Percentiles rank a stretch among this genome's conserved stretches.
Conservation (phyloP, 2,113 vertebrate genomes). For the Myotis davidii region DNA sequence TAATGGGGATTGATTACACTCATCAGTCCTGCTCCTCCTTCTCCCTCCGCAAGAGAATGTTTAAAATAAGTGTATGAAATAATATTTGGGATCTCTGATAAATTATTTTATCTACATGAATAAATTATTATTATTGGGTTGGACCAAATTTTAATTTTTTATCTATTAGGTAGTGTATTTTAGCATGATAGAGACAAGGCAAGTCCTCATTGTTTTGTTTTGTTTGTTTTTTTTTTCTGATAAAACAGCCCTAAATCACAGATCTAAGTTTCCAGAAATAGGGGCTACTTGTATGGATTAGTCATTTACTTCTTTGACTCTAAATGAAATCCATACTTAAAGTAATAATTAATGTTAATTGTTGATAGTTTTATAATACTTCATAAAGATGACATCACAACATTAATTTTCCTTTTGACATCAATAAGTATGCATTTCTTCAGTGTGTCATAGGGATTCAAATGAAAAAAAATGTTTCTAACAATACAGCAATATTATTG, state of each 20-base stretch:
- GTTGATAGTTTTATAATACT: neutral
- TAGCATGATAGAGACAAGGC: neutral
- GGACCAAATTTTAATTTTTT: neutral
- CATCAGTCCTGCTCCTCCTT: neutral
- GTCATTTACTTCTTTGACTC: neutral
- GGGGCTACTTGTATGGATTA: neutral
- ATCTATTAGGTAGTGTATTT: neutral
- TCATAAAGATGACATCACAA: neutral
- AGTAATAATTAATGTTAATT: neutral
- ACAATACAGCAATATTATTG: neutral
- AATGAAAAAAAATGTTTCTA: neutral
- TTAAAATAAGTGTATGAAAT: neutral
- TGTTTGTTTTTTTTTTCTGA: neutral
- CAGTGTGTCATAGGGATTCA: neutral
- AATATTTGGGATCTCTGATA: neutral
- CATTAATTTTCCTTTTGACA: slow-evolving; percentile 39
- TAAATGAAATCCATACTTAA: neutral
- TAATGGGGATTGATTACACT: neutral
- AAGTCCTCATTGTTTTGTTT: neutral
- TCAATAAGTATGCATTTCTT: slow-evolving; percentile 34
- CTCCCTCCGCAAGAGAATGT: neutral
- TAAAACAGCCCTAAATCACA: neutral
- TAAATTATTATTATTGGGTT: neutral
- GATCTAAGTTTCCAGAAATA: neutral
- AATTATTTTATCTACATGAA: neutral